Evolutionary conservation across 2,797 vertebrate species (phyloP), one percentile per base, ranked within the genome.

Genomic region (Pterois miles): DNA sequence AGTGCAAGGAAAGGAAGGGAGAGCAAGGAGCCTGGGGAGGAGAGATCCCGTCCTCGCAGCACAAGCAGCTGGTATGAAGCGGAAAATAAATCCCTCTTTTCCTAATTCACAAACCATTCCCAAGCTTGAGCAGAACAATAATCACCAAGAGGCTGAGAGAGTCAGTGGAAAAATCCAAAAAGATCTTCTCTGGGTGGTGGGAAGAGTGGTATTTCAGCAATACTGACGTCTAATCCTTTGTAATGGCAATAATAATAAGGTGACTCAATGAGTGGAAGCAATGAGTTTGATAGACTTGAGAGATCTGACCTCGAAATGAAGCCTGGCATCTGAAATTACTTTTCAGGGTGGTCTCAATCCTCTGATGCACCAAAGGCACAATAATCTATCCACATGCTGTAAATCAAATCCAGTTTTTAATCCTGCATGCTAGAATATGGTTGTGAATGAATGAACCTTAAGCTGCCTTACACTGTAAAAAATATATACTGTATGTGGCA

Each of bases 51-150:
- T 90, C 90, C 89, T 83, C 50, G 74, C 85, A 78, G 89, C 70
- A 14, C 85, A 80, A 90, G 89, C 92, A 92, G 91, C 92, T 92
- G 93, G 94, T 94, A 94, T 78, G 91, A 87, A 87, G 71, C 67
- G 83, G 79, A 92, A 94, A 90, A 90, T 88, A 84, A 90, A 88
- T 74, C 84, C 81, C 64, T 65, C 81, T 83, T 93, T 90, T 88
- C 89, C 81, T 88, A 89, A 93, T 90, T 91, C 84, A 81, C 78
- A 91, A 93, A 91, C 86, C 91, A 91, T 92, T 87, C 82, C 76
- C 66, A 66, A 88, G 78, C 75, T 65, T 63, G 50, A 83, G 84
- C 80, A 85, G 89, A 89, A 83, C 81, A 82, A 73, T 69, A 79
- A 80, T 89, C 75, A 78, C 66, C 65, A 20, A 74, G 65, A 81